Percentiles rank a stretch among this genome's conserved stretches.
phyloP scores from a whole-genome alignment of 2,113 vertebrate species.

The Amazona vittata region DNA sequence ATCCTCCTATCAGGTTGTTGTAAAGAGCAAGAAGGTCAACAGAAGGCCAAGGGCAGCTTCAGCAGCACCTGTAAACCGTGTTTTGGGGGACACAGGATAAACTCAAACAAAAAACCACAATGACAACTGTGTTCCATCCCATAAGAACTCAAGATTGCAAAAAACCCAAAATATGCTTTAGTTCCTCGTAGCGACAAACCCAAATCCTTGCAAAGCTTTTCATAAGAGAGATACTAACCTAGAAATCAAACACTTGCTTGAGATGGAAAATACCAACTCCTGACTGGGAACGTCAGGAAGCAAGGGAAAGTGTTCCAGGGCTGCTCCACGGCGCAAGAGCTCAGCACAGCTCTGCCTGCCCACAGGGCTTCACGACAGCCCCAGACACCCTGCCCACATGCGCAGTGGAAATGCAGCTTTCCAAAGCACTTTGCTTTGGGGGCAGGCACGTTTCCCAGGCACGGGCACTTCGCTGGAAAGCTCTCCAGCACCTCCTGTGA shows the following conservation, averaged over 20 bases:
- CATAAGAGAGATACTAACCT: neutral
- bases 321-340: neutral
- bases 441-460: neutral
- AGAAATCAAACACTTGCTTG: neutral
- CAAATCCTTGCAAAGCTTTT: neutral
- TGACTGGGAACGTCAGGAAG: neutral
- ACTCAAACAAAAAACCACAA: neutral
- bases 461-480: neutral
- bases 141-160: neutral
- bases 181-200: neutral
- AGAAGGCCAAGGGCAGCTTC: neutral
- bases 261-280: neutral
- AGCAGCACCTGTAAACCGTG: neutral
- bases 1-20: neutral
- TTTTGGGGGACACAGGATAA: neutral
- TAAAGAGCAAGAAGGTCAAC: neutral
- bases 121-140: neutral
- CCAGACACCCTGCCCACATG: rapidly evolving
- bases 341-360: neutral
- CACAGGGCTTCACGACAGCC: neutral
- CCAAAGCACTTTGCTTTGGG: rapidly evolving
- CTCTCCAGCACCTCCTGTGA: neutral
- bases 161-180: neutral
- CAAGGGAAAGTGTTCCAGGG: rapidly evolving
- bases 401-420: rapidly evolving